A percentile compares a stretch with the other conserved stretches of the same genome.
phyloP scores from a whole-genome alignment of 2,113 vertebrate genomes.

The Scalopus aquaticus region DNA sequence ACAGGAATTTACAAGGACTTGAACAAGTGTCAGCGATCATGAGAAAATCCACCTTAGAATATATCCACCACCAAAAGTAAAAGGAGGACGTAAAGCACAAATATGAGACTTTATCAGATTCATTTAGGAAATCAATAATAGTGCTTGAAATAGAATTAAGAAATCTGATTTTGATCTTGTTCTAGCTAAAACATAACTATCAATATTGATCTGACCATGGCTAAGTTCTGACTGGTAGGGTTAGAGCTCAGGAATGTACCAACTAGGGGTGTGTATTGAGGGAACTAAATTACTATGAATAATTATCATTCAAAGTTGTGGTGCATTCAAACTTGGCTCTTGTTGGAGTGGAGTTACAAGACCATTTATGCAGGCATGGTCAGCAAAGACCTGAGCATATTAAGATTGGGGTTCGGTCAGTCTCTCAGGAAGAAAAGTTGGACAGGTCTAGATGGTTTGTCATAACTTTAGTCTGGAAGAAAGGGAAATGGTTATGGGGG shows the following conservation, averaged over 20 bases:
- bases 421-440: background rate
- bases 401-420: background rate
- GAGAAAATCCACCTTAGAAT: background rate
- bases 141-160: constrained; percentile 30
- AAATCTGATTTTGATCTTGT: background rate
- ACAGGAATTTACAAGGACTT: background rate
- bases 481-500: background rate
- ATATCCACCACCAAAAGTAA: background rate
- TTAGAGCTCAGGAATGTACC: background rate
- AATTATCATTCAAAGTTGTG: background rate
- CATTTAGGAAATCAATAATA: constrained; percentile 18
- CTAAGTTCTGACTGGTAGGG: background rate
- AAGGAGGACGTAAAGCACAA: background rate
- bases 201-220: background rate
- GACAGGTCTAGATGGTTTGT: background rate
- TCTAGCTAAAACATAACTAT: background rate
- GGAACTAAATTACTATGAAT: background rate
- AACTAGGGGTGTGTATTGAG: background rate
- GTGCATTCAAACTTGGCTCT: background rate
- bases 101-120: constrained; percentile 15
- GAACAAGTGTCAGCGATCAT: background rate
- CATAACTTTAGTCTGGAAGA: background rate
- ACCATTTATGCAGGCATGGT: background rate
- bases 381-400: background rate
- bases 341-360: background rate